Evolutionary conservation across 2,113 vertebrate genomes (phyloP).

Genomic region (Naja naja): DNA sequence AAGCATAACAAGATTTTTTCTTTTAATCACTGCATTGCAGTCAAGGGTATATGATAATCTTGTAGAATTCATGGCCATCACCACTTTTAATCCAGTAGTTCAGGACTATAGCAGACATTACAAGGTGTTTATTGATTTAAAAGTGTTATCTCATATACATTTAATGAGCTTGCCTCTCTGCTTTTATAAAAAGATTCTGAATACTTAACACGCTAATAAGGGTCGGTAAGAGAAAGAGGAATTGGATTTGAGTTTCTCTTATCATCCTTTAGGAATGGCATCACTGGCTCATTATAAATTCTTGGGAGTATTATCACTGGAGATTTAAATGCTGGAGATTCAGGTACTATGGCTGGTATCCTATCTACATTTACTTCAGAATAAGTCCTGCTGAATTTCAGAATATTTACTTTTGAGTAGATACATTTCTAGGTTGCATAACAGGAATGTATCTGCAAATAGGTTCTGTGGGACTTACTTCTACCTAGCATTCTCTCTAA

Average conservation of each 20-base stretch:
- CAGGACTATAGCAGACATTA: constrained; percentile 28
- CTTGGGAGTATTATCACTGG: constrained; percentile 12
- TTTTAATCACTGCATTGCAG: not conserved
- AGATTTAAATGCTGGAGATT: constrained; percentile 10
- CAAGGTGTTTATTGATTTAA: constrained; percentile 18
- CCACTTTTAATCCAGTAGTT: constrained; percentile 7
- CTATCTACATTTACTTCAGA: not conserved
- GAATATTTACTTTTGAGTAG: not conserved
- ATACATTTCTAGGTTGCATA: not conserved
- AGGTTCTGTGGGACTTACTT: not conserved
- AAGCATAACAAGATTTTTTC: not conserved
- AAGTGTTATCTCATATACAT: not conserved
- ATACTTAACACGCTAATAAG: constrained; percentile 16
- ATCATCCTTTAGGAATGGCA: constrained; percentile 15
- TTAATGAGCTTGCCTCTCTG: constrained; percentile 38
- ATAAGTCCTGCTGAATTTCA: not conserved
- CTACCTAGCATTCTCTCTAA: not conserved
- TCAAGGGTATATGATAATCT: not conserved
- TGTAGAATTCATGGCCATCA: not conserved
- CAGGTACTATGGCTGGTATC: not conserved
- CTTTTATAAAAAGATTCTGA: not conserved
- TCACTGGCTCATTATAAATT: not conserved
- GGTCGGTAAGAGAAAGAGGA: constrained; percentile 8
- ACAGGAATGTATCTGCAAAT: not conserved
- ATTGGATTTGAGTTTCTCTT: not conserved